Percentiles rank a stretch among this genome's conserved stretches.
phyloP scores from a whole-genome alignment of 2,113 vertebrate species.

The Dolichotis patagonum region DNA sequence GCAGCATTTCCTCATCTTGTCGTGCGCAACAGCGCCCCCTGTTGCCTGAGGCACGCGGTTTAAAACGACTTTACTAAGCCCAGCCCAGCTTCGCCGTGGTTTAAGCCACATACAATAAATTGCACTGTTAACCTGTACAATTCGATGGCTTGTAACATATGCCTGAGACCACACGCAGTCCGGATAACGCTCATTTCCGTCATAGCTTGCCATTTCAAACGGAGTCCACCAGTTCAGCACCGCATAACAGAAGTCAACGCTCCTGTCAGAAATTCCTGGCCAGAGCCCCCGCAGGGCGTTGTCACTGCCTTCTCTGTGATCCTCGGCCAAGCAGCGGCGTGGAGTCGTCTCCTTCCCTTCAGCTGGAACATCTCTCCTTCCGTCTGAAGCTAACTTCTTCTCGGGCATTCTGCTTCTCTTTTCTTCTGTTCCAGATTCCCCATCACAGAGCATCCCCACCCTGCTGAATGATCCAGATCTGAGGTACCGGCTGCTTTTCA shows the following conservation, averaged over 20 bases:
- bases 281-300: neutral
- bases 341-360: neutral
- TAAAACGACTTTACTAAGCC: neutral
- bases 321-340: neutral
- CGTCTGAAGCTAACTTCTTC: neutral
- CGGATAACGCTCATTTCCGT: neutral
- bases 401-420: neutral
- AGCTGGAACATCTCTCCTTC: neutral
- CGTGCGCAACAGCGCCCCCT: conserved; percentile 50
- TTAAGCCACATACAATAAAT: neutral
- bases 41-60: neutral
- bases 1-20: conserved; percentile 18
- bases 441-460: neutral
- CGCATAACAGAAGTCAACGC: neutral
- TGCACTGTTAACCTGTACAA: neutral
- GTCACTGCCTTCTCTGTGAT: neutral
- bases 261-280: neutral
- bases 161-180: neutral
- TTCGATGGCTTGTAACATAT: neutral
- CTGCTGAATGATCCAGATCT: neutral
- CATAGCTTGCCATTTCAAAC: conserved; percentile 10
- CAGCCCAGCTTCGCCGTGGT: neutral
- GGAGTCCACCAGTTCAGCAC: neutral
- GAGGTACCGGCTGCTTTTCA: neutral
- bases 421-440: neutral